Percentiles rank a stretch among this genome's conserved stretches.
Conservation (phyloP, 2,113 vertebrate genomes). For the Oxyura jamaicensis region DNA sequence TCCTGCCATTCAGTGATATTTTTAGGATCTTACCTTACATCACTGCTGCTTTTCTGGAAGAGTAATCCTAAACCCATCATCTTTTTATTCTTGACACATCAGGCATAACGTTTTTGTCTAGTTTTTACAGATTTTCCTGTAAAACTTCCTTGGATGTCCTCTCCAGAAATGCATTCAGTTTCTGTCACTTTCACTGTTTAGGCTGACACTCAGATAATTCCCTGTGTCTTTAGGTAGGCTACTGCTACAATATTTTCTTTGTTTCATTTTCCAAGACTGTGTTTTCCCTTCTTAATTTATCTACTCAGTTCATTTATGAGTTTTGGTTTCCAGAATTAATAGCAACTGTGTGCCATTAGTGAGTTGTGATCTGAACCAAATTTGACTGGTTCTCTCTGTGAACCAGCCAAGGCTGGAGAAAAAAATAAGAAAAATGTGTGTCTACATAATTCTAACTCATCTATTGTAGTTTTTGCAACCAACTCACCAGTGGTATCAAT, state of each 20-base stretch:
- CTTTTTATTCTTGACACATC: neutral
- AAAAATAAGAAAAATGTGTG: neutral
- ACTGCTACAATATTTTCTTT: neutral
- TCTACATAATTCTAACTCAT: neutral
- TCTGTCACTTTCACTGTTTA: neutral
- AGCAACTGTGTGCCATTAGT: neutral
- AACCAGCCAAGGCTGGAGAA: neutral
- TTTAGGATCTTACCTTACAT: neutral
- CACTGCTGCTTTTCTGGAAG: neutral
- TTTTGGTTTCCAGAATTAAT: neutral
- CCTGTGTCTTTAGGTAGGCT: neutral
- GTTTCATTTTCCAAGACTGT: neutral
- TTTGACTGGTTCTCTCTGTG: neutral
- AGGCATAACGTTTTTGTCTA: neutral
- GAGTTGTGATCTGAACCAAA: neutral
- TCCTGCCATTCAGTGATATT: neutral
- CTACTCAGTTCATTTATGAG: neutral
- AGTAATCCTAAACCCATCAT: neutral
- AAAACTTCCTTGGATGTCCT: neutral
- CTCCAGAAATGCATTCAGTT: neutral
- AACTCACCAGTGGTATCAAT: neutral
- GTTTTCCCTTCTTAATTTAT: neutral
- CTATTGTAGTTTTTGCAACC: neutral
- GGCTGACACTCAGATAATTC: neutral
- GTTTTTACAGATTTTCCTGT: neutral